Percentiles rank a stretch among this genome's conserved stretches.
Conservation (phyloP, 1,140 invertebrate species). For the Drosophila sp. region DNA sequence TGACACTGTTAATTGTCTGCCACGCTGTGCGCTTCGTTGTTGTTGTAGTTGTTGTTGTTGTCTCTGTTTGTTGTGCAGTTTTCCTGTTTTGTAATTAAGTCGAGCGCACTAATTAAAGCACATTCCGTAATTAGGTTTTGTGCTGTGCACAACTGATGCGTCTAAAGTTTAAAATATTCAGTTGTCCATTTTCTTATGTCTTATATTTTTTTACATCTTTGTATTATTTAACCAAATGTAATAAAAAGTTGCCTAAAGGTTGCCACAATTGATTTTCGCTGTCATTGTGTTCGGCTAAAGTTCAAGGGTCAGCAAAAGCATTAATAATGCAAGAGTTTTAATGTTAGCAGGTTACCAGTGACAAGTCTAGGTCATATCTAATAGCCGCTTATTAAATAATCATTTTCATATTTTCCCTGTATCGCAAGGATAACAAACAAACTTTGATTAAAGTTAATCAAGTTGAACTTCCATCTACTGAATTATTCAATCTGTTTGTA, state of each 20-base stretch:
- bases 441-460: slow-evolving; percentile 21
- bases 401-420: slow-evolving; percentile 38
- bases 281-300: slow-evolving; percentile 18
- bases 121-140: slow-evolving; percentile 65
- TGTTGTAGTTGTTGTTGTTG: slow-evolving; percentile 40
- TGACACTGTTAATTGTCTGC: slow-evolving; percentile 47
- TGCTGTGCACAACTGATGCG: slow-evolving; percentile 36
- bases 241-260: slow-evolving; percentile 15
- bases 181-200: too few relatives aligned
- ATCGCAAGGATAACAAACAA: slow-evolving; percentile 3
- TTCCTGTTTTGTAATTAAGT: slow-evolving; percentile 72
- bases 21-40: slow-evolving; percentile 15
- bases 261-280: slow-evolving; percentile 57
- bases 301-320: slow-evolving; percentile 40
- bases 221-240: too few relatives aligned
- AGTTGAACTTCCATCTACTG: background rate
- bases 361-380: slow-evolving; percentile 43
- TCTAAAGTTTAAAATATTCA: slow-evolving; percentile 7
- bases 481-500: slow-evolving; percentile 1
- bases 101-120: slow-evolving; percentile 67
- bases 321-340: slow-evolving; percentile 52
- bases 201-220: too few relatives aligned
- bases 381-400: slow-evolving; percentile 53
- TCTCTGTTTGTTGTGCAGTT: slow-evolving; percentile 52
- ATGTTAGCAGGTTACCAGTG: slow-evolving; percentile 35